These are phyloP conservation scores for Cromileptes altivelis DNA, from an alignment of 2,113 vertebrate species.

Conservation along the genomic window DNA sequence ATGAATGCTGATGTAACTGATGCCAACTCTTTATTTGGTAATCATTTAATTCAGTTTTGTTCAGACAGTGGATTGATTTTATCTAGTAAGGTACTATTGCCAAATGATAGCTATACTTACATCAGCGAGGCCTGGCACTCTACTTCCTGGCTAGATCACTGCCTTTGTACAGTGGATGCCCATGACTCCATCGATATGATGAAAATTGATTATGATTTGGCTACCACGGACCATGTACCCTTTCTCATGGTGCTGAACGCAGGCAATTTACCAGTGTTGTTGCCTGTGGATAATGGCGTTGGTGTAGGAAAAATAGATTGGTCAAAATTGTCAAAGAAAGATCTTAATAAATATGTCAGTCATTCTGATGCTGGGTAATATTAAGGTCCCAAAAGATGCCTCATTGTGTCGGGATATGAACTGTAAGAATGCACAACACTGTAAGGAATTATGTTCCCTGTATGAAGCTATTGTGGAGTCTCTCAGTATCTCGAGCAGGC, in stretches of 20 bases:
- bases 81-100: background rate
- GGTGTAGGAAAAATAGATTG: background rate
- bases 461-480: background rate
- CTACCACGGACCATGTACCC: background rate
- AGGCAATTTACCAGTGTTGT: background rate
- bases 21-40: background rate
- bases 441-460: background rate
- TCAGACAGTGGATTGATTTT: background rate
- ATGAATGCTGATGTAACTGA: constrained; percentile 1
- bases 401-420: background rate
- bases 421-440: background rate
- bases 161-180: background rate
- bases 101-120: background rate
- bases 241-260: background rate
- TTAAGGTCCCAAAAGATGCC: constrained; percentile 1
- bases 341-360: too few relatives aligned
- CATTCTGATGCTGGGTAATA: background rate
- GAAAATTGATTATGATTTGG: background rate
- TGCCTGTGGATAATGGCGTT: background rate
- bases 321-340: too few relatives aligned
- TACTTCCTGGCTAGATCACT: background rate
- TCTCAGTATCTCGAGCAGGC: background rate
- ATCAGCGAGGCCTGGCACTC: background rate
- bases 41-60: background rate
- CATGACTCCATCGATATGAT: background rate